These are phyloP conservation scores for Euphydryas editha DNA, from an alignment of 2,888 invertebrate species.

Conservation along the genomic window DNA sequence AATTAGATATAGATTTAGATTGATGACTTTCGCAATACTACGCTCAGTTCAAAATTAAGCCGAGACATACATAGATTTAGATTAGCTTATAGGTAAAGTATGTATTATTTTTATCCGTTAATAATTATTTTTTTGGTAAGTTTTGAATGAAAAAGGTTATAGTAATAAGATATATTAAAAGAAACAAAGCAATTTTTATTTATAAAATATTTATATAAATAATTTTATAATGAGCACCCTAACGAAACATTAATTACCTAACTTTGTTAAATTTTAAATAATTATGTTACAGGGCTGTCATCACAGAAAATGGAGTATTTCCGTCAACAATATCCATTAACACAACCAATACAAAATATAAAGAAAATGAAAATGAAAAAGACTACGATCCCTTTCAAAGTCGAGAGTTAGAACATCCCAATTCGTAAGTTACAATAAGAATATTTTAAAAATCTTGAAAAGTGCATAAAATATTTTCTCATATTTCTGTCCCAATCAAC, in stretches of 20 bases:
- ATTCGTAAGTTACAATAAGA: conserved; percentile 70
- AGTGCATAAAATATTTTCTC: neutral
- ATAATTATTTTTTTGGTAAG: no score
- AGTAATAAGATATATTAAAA: no score
- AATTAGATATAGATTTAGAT: no score
- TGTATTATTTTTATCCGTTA: no score
- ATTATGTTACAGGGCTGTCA: conserved; percentile 64
- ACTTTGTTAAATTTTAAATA: neutral
- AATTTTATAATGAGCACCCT: neutral
- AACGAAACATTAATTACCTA: neutral
- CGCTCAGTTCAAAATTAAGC: neutral
- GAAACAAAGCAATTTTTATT: no score
- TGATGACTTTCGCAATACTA: neutral
- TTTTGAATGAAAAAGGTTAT: no score
- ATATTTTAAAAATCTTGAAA: conserved; percentile 6
- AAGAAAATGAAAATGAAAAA: conserved; percentile 63
- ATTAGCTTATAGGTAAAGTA: no score
- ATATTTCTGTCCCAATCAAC: no score
- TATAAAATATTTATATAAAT: no score
- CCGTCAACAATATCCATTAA: conserved; percentile 75
- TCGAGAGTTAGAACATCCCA: conserved; percentile 76
- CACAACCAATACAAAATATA: conserved; percentile 77
- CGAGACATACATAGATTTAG: no score
- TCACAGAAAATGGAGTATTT: conserved; percentile 74
- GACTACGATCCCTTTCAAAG: conserved; percentile 73